Conservation (phyloP, 2,113 vertebrate species). For the Urocitellus parryii region DNA sequence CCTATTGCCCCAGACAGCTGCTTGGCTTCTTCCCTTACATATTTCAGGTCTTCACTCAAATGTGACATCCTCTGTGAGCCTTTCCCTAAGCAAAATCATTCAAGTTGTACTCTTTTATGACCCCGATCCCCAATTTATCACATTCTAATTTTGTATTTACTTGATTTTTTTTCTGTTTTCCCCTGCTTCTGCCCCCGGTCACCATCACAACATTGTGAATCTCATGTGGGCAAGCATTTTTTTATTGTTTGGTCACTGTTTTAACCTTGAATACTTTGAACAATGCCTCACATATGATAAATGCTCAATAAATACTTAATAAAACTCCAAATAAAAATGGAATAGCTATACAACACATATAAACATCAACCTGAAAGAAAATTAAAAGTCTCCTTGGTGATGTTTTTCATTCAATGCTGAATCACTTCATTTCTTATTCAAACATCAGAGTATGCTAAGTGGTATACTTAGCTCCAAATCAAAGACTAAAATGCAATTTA, state of each 20-base stretch:
- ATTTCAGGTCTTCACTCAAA: neutral
- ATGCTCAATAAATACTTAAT: neutral
- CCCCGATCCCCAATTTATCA: fast-evolving
- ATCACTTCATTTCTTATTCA: conserved; percentile 57
- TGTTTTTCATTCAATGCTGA: neutral
- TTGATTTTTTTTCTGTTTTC: neutral
- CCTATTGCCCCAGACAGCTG: neutral
- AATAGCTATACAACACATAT: neutral
- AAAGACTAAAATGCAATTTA: conserved; percentile 70
- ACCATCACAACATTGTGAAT: neutral
- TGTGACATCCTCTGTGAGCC: fast-evolving
- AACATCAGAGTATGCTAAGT: conserved; percentile 53
- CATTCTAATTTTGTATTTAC: neutral
- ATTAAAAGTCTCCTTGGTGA: neutral
- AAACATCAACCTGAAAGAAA: conserved; percentile 1
- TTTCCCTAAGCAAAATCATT: neutral
- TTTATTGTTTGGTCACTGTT: neutral
- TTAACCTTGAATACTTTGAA: neutral
- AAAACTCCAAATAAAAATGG: neutral
- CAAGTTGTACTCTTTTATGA: neutral
- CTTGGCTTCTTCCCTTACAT: neutral
- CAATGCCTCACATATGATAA: neutral
- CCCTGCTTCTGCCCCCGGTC: neutral
- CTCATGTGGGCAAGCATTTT: neutral
- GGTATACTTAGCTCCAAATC: conserved; percentile 48